Evolutionary conservation across 2,797 vertebrate species (phyloP).

Genomic region (Glossophaga mutica): DNA sequence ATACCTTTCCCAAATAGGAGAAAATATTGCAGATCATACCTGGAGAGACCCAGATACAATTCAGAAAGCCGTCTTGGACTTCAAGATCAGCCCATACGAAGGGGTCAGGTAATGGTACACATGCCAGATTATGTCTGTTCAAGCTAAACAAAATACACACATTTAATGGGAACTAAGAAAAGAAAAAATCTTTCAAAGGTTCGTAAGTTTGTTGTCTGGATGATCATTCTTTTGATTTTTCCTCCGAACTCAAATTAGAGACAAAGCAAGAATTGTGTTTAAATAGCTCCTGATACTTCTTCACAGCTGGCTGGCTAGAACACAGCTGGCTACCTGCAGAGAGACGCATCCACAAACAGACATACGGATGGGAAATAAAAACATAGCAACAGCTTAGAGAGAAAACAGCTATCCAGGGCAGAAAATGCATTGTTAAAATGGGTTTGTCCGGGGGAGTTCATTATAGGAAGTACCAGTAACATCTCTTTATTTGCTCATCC

Average conservation of each 20-base stretch:
- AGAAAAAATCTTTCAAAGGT: neutral
- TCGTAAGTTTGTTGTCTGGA: neutral
- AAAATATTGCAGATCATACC: neutral
- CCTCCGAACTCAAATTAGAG: conserved; percentile 10
- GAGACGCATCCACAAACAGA: conserved; percentile 26
- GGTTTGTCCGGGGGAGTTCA: neutral
- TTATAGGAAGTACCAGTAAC: neutral
- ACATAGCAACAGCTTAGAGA: neutral
- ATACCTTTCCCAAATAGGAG: conserved; percentile 1
- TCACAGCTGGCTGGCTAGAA: neutral
- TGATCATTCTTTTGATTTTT: conserved; percentile 15
- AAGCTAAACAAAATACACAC: neutral
- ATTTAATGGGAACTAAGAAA: neutral
- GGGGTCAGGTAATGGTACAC: neutral
- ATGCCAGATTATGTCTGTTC: neutral
- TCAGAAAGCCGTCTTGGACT: neutral
- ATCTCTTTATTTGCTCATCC: neutral
- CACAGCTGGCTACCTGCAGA: conserved; percentile 23
- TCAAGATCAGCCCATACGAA: neutral
- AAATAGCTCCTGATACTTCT: conserved; percentile 18
- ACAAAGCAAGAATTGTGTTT: conserved; percentile 11
- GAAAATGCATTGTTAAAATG: neutral
- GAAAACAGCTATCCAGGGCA: neutral
- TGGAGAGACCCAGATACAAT: neutral
- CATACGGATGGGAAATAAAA: neutral